Base-by-base conservation (phyloP, 2,888 invertebrate genomes). In the Podabrus alpinus region DNA sequence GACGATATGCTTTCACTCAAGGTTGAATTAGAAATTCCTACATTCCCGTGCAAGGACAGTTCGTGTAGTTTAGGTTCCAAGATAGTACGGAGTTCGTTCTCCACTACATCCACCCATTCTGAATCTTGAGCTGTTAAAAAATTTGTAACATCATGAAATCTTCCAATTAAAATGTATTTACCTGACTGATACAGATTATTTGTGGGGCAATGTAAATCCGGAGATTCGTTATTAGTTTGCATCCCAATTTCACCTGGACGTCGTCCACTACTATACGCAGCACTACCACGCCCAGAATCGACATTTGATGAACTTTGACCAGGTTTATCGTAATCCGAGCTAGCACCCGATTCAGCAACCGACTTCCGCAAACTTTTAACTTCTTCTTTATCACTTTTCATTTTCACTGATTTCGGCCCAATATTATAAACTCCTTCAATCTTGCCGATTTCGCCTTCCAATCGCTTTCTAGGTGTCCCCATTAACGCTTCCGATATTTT, bases 41-140 rank as follows among this genome's bases (percentile, higher is more conserved):
- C 85, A 80, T 84, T 84, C 79, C 91, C 86, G 71, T 88, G 90
- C 71, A 92, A 86, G 59, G 91, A 88, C 85, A 92, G 86, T 79
- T 89, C 89, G n/a, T 93, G 92, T 70, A 93, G 87, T 84, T 92
- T 92, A 1, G 94, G 94, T 83, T 94, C 94, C 78, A 94, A 86
- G 82, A 94, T 94, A 85, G 93, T 93, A 15, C 94, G 89, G 17
- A 95, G 88, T 85, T 95, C 95, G 64, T 93, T 93, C 85, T 95
- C 94, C 10, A 94, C 94, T 67, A 94, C 90, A 81, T 94, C 94
- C 1, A 94, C 94, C 95, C 95, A 95, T 86, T 94, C 94, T 25
- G 93, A 91, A 82, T 94, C 94, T 79, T 90, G 91, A 25, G 88
- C 90, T 88, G 3, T 61, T 68, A 17, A 24, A 13, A 15, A 29